Evolutionary conservation across 2,797 vertebrate species (phyloP).

Genomic region (Siniperca obscura): DNA sequence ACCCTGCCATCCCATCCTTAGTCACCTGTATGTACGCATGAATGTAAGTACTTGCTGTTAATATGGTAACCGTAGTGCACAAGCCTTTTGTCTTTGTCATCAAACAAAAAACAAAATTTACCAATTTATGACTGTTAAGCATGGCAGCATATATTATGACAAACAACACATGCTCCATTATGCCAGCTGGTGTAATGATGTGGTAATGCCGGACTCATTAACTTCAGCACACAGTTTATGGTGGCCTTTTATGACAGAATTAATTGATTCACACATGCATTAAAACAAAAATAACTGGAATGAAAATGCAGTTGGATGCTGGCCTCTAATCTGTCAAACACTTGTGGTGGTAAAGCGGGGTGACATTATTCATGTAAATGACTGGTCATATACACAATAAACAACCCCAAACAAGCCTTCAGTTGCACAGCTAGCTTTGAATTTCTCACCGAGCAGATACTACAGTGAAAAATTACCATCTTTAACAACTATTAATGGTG

Average conservation of each 20-base stretch:
- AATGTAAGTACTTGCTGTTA: background rate
- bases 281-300: slow-evolving; percentile 98
- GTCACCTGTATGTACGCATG: slow-evolving; percentile 4
- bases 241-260: slow-evolving; percentile 96
- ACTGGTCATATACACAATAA: slow-evolving; percentile 59
- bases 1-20: background rate
- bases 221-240: slow-evolving; percentile 97
- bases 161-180: slow-evolving; percentile 98
- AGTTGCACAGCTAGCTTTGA: slow-evolving; percentile 37
- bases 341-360: slow-evolving; percentile 74
- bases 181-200: slow-evolving; percentile 99
- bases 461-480: slow-evolving; percentile 1
- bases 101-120: slow-evolving; percentile 79
- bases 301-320: slow-evolving; percentile 92
- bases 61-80: background rate
- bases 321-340: slow-evolving; percentile 89
- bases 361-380: slow-evolving; percentile 71
- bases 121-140: slow-evolving; percentile 95
- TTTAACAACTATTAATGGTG: slow-evolving; percentile 15
- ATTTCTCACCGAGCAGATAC: background rate
- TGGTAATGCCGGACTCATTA: slow-evolving; percentile 99
- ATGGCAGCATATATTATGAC: slow-evolving; percentile 97
- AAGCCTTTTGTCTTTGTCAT: slow-evolving; percentile 55
- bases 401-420: slow-evolving; percentile 51
- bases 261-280: slow-evolving; percentile 99